A percentile compares a stretch with the other conserved stretches of the same genome.
These are phyloP conservation scores for Daboia siamensis DNA, from an alignment of 2,113 vertebrate species.

Conservation along the genomic window DNA sequence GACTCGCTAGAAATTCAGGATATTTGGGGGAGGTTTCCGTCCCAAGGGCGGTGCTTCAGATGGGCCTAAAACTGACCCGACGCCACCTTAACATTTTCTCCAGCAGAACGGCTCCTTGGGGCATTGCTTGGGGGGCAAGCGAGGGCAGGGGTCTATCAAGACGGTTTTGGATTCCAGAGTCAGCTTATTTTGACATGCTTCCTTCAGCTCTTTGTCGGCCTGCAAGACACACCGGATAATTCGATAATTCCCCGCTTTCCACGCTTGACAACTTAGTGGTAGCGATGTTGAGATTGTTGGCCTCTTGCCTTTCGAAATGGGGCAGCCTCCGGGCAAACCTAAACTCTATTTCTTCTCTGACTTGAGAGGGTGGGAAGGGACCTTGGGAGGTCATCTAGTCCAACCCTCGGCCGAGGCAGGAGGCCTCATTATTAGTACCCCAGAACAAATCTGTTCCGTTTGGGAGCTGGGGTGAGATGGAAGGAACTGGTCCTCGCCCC, in stretches of 20 bases:
- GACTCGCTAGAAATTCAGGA: not conserved
- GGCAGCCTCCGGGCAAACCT: not conserved
- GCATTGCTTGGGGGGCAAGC: not conserved
- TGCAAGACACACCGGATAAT: not conserved
- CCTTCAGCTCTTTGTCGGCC: not conserved
- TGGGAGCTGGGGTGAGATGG: too few relatives aligned
- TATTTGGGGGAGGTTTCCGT: not conserved
- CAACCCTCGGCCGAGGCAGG: not conserved
- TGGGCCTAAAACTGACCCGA: not conserved
- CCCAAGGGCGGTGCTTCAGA: not conserved
- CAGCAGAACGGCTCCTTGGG: not conserved
- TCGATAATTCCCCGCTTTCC: too few relatives aligned
- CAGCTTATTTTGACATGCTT: not conserved
- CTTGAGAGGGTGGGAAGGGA: not conserved
- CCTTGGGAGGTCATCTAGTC: not conserved
- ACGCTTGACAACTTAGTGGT: too few relatives aligned
- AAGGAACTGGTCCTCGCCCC: too few relatives aligned
- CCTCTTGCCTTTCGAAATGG: not conserved
- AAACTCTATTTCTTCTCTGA: not conserved
- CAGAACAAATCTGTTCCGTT: not conserved
- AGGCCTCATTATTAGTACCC: not conserved
- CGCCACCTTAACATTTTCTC: not conserved
- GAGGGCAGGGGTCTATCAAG: not conserved
- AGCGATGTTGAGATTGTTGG: not conserved
- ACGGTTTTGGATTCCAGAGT: not conserved